These are phyloP conservation scores for Oriolus oriolus DNA, from an alignment of 2,113 vertebrate genomes.

Conservation along the genomic window DNA sequence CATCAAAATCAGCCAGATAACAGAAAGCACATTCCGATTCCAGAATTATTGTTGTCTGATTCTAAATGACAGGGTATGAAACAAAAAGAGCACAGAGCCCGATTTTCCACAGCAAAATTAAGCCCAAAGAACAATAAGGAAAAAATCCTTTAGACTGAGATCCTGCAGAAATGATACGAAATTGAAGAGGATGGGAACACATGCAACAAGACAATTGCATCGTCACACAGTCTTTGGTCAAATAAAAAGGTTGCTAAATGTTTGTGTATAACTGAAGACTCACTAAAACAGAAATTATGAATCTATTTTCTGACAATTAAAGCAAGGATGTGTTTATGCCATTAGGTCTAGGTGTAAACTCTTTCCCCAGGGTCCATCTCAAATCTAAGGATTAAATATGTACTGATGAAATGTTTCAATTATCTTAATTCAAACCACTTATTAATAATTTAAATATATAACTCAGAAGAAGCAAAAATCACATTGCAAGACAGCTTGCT, in stretches of 20 bases:
- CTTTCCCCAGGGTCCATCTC: neutral
- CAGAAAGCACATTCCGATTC: constrained; percentile 41
- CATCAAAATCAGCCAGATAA: constrained; percentile 70
- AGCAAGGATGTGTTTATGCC: neutral
- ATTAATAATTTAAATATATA: neutral
- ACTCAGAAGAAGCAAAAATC: neutral
- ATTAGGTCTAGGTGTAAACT: neutral
- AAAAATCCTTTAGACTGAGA: constrained; percentile 3
- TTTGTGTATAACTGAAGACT: neutral
- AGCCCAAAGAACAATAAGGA: neutral
- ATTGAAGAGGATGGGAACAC: neutral
- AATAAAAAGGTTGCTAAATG: neutral
- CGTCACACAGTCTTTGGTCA: neutral
- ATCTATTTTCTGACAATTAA: neutral
- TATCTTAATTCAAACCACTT: neutral
- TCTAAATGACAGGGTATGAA: constrained; percentile 49
- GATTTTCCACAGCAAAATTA: constrained; percentile 54
- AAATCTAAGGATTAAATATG: neutral
- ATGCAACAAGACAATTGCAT: neutral
- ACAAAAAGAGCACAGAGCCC: constrained; percentile 53
- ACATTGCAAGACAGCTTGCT: neutral
- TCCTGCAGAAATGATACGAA: neutral
- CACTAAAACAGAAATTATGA: neutral
- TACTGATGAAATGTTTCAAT: neutral
- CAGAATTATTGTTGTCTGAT: constrained; percentile 63